These are phyloP conservation scores for Aromia moschata DNA, from an alignment of 2,888 invertebrate genomes.

Conservation along the genomic window DNA sequence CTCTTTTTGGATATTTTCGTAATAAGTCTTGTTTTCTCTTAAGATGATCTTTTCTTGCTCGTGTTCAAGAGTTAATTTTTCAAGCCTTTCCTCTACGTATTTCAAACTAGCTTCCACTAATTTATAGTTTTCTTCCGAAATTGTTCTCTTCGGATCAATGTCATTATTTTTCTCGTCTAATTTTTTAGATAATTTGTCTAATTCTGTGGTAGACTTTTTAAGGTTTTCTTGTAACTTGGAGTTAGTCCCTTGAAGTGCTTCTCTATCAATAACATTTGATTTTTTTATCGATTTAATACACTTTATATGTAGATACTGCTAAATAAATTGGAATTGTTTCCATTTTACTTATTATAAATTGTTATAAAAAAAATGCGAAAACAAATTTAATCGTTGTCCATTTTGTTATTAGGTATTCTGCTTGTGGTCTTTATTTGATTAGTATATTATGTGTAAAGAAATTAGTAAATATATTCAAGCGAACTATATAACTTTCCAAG, in stretches of 20 bases:
- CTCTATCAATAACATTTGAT: no score
- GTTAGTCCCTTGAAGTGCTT: slow-evolving; percentile 44
- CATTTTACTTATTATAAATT: no score
- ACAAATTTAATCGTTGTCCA: no score
- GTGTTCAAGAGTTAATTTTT: slow-evolving; percentile 15
- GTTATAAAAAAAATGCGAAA: no score
- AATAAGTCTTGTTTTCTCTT: slow-evolving; percentile 27
- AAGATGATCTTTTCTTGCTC: slow-evolving; percentile 28
- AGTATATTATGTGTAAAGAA: no score
- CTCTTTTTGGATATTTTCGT: slow-evolving; percentile 32
- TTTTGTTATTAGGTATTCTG: no score
- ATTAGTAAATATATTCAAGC: no score
- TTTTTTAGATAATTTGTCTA: slow-evolving; percentile 41
- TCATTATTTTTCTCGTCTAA: slow-evolving; percentile 34
- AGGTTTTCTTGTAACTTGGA: slow-evolving; percentile 45
- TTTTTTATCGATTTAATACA: no score
- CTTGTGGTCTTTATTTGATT: no score
- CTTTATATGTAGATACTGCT: no score
- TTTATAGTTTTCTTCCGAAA: slow-evolving; percentile 37
- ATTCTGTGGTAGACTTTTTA: slow-evolving; percentile 41
- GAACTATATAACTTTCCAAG: no score
- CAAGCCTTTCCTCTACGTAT: slow-evolving; percentile 30
- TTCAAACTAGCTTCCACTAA: slow-evolving; percentile 40
- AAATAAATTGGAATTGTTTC: no score
- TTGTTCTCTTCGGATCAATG: slow-evolving; percentile 16